phyloP scores from a whole-genome alignment of 2,888 invertebrate genomes.

The Dilophus febrilis region DNA sequence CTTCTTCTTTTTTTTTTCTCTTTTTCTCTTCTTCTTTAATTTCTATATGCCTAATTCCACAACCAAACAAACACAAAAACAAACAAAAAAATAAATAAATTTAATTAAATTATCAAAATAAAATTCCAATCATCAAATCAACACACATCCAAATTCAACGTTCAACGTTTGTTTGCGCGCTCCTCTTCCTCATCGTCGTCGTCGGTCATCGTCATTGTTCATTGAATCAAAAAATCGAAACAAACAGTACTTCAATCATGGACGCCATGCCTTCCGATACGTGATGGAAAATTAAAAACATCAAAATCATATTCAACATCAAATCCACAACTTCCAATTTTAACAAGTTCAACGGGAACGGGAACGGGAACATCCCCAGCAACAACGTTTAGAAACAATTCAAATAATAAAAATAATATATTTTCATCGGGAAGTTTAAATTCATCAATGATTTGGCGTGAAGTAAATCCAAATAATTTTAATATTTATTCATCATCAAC shows the following conservation, averaged over 20 bases:
- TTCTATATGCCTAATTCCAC: background rate
- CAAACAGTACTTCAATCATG: conserved; percentile 30
- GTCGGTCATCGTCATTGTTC: too few species aligned
- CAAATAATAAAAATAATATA: conserved; percentile 13
- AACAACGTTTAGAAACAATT: conserved; percentile 9
- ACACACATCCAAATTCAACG: too few species aligned
- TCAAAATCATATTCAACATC: conserved; percentile 31
- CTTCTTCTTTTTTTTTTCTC: too few species aligned
- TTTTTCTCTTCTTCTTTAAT: too few species aligned
- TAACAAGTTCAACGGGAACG: conserved; percentile 18
- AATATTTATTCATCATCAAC: conserved; percentile 30
- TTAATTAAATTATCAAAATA: background rate
- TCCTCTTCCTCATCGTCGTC: too few species aligned
- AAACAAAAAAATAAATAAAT: background rate
- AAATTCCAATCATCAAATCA: too few species aligned
- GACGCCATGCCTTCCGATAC: conserved; percentile 31
- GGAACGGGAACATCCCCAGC: too few species aligned
- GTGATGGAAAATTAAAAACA: conserved; percentile 30
- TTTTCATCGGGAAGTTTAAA: conserved; percentile 27
- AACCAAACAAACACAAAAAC: background rate
- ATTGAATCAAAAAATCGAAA: too few species aligned
- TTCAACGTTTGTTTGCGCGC: too few species aligned
- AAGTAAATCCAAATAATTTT: conserved; percentile 30
- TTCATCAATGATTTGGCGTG: conserved; percentile 31
- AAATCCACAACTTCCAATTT: conserved; percentile 30